Conservation (phyloP, 2,888 invertebrate genomes). For the Trichogramma dendrolimi region DNA sequence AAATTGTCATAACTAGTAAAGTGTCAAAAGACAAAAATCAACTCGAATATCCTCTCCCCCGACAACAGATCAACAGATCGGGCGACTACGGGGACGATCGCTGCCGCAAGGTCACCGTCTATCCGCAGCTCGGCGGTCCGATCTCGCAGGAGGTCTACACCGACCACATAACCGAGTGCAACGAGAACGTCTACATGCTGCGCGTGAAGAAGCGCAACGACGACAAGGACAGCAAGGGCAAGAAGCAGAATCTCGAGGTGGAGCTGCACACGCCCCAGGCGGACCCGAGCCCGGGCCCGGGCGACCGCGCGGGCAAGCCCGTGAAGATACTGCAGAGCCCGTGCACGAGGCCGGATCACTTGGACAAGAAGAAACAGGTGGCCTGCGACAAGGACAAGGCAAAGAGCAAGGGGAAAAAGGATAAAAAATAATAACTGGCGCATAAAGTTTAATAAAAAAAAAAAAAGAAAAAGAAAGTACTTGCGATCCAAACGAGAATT, state of each 20-base stretch:
- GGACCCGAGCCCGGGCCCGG: neutral
- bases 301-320: neutral
- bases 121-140: constrained; percentile 35
- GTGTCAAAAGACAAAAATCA: neutral
- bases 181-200: constrained; percentile 43
- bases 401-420: constrained; percentile 3
- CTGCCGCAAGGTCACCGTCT: constrained; percentile 41
- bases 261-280: constrained; percentile 45
- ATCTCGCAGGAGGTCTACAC: constrained; percentile 41
- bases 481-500: too few relatives aligned
- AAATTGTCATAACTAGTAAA: neutral
- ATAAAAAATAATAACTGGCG: too few relatives aligned
- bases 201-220: constrained; percentile 42
- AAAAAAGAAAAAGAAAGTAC: constrained; percentile 7
- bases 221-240: constrained; percentile 26
- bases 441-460: too few relatives aligned
- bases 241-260: constrained; percentile 42
- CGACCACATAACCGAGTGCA: constrained; percentile 40
- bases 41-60: neutral
- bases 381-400: constrained; percentile 9
- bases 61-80: constrained; percentile 28
- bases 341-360: neutral
- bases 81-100: constrained; percentile 32
- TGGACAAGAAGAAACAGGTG: constrained; percentile 4
- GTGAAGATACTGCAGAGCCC: neutral